Evolutionary conservation across 2,888 invertebrate species (phyloP).

Genomic region (Scaeva pyrastri): DNA sequence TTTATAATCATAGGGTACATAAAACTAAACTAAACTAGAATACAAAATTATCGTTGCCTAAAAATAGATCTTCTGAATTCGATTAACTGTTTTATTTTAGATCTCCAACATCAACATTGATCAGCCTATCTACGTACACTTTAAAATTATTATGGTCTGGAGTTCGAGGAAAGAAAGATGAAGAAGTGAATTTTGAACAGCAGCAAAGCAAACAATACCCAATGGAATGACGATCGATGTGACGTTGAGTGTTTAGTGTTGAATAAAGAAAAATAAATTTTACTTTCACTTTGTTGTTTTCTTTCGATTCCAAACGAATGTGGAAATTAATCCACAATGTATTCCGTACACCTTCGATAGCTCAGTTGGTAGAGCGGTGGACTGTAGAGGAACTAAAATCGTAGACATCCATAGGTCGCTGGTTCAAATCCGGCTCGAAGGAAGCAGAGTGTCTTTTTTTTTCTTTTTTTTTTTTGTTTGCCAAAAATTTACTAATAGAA

Average conservation of each 20-base stretch:
- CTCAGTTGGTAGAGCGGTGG: slow-evolving; percentile 80
- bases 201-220: background rate
- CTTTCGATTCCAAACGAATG: slow-evolving; percentile 21
- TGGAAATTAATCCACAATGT: slow-evolving; percentile 19
- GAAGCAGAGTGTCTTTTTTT: slow-evolving; percentile 78
- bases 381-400: slow-evolving; percentile 76
- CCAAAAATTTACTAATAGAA: too few relatives aligned
- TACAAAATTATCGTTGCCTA: too few relatives aligned
- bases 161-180: too few relatives aligned
- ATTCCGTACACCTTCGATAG: slow-evolving; percentile 77
- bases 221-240: slow-evolving; percentile 1
- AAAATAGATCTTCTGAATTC: too few relatives aligned
- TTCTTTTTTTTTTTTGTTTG: slow-evolving; percentile 6
- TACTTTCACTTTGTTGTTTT: slow-evolving; percentile 22
- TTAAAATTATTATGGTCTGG: too few relatives aligned
- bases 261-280: background rate
- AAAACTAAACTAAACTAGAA: too few relatives aligned
- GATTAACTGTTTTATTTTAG: too few relatives aligned
- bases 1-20: too few relatives aligned
- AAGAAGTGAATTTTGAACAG: background rate
- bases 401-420: slow-evolving; percentile 87
- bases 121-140: too few relatives aligned
- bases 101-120: too few relatives aligned
- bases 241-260: background rate
- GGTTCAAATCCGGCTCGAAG: slow-evolving; percentile 89